A percentile compares a stretch with the other conserved stretches of the same genome.
These are phyloP conservation scores for Mythimna vitellina DNA, from an alignment of 2,888 invertebrate species.

Conservation along the genomic window DNA sequence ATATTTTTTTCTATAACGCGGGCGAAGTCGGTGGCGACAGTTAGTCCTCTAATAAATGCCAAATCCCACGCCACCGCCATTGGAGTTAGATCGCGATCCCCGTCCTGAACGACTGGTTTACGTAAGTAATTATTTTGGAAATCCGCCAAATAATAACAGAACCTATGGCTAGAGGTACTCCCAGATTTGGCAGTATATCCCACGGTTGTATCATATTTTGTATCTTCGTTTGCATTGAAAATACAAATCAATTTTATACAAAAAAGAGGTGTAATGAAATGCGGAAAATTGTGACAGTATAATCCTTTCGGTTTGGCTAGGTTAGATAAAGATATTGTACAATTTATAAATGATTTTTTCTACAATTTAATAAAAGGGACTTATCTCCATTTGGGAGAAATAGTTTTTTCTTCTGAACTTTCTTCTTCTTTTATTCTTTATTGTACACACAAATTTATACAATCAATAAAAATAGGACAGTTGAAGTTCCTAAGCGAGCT, in stretches of 20 bases:
- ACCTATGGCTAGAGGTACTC: conserved; percentile 74
- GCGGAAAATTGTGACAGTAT: conserved; percentile 35
- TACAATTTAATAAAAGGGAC: neutral
- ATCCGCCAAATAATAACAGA: conserved; percentile 85
- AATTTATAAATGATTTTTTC: neutral
- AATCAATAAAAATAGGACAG: too few species aligned
- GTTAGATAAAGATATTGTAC: neutral
- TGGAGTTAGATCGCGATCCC: conserved; percentile 47
- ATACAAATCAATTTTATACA: conserved; percentile 61
- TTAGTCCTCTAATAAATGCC: conserved; percentile 52
- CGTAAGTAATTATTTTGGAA: conserved; percentile 89
- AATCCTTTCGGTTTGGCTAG: conserved; percentile 25
- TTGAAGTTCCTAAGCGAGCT: too few species aligned
- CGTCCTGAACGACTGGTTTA: conserved; percentile 76
- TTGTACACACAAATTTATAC: too few species aligned
- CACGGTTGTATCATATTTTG: conserved; percentile 63
- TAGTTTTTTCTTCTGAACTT: too few species aligned
- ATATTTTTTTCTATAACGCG: too few species aligned
- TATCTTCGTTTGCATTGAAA: conserved; percentile 70
- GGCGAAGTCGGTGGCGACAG: neutral
- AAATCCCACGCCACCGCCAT: conserved; percentile 58
- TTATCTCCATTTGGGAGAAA: too few species aligned
- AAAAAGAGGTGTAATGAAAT: conserved; percentile 45
- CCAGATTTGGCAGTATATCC: conserved; percentile 79
- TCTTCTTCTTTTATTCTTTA: too few species aligned